phyloP scores from a whole-genome alignment of 2,888 invertebrate genomes.

The Sabatieria punctata region DNA sequence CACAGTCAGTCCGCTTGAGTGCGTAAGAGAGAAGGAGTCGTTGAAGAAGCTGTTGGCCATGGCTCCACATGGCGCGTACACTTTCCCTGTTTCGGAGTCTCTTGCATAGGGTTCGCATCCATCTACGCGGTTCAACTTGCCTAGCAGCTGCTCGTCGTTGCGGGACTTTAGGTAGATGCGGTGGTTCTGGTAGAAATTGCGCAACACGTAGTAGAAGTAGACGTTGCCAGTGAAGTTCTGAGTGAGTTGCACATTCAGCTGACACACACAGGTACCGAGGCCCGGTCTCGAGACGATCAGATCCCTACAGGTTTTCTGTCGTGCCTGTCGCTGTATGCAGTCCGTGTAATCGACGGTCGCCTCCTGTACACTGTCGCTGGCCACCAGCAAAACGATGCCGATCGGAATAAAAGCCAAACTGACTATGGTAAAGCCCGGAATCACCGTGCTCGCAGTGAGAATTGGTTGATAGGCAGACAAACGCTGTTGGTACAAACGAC shows the following conservation, averaged over 20 bases:
- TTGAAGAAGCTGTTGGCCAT: constrained; percentile 96
- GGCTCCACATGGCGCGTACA: constrained; percentile 90
- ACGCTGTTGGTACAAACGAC: constrained; percentile 85
- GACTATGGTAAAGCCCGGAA: constrained; percentile 91
- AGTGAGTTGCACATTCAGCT: no score
- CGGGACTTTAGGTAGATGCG: constrained; percentile 88
- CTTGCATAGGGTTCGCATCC: constrained; percentile 46
- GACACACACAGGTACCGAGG: no score
- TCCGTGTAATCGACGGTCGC: constrained; percentile 7
- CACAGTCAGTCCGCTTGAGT: no score
- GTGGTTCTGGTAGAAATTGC: constrained; percentile 97
- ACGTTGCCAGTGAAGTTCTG: constrained; percentile 48
- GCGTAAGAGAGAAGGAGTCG: no score
- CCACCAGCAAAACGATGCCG: constrained; percentile 76
- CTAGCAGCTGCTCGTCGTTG: constrained; percentile 75
- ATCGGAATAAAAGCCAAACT: constrained; percentile 93
- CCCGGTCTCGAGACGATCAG: no score
- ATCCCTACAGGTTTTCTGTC: no score
- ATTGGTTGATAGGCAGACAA: constrained; percentile 98
- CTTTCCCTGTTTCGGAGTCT: constrained; percentile 25
- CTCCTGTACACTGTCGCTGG: constrained; percentile 55
- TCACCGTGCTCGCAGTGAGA: constrained; percentile 83
- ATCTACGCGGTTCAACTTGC: constrained; percentile 43
- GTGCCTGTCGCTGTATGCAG: no score
- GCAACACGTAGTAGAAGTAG: constrained; percentile 89